Conservation (phyloP, 2,888 invertebrate genomes). For the Heliconius erato region DNA sequence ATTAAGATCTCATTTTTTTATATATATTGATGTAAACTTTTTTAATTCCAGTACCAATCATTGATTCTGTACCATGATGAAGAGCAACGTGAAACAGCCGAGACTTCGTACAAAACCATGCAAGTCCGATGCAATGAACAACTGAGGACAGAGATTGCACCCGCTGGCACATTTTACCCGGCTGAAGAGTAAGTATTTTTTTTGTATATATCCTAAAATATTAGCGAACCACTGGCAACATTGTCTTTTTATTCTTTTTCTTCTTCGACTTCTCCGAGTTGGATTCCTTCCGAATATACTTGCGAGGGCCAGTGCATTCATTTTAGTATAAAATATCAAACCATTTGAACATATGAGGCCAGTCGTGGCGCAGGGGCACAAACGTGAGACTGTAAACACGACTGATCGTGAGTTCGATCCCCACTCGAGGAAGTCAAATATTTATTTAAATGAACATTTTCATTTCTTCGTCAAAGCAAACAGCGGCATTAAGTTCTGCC, state of each 20-base stretch:
- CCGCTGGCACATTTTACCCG: slow-evolving; percentile 93
- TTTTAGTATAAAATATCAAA: background rate
- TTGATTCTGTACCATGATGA: slow-evolving; percentile 95
- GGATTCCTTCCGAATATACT: background rate
- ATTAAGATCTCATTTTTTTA: background rate
- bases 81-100: slow-evolving; percentile 92
- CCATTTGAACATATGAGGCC: background rate
- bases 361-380: no score
- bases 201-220: background rate
- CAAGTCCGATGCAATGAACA: slow-evolving; percentile 78
- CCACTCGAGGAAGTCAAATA: no score
- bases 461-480: no score
- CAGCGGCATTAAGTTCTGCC: no score
- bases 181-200: slow-evolving; percentile 94
- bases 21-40: background rate
- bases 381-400: no score
- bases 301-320: background rate
- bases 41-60: slow-evolving; percentile 91
- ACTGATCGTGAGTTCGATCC: no score
- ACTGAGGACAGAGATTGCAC: slow-evolving; percentile 91
- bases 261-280: no score
- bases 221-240: no score
- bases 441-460: no score
- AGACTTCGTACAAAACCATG: slow-evolving; percentile 82
- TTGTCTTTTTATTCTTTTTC: no score